These are phyloP conservation scores for Peromyscus eremicus DNA, from an alignment of 2,797 vertebrate species.

Conservation along the genomic window DNA sequence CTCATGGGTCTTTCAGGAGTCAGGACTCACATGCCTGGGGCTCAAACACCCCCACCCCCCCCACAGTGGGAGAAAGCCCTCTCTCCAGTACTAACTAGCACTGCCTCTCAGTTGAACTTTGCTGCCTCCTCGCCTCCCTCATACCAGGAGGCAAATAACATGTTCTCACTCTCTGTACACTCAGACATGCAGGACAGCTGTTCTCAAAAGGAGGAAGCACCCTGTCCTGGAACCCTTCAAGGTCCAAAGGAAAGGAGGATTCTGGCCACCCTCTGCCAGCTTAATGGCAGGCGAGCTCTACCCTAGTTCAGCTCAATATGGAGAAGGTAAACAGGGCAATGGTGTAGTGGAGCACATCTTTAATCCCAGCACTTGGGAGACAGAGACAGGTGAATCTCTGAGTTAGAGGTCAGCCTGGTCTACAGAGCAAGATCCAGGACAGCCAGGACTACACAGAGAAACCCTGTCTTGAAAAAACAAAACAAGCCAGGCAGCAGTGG, in stretches of 20 bases:
- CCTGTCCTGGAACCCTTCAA: too few species aligned
- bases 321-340: neutral
- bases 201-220: neutral
- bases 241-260: neutral
- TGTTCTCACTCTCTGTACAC: rapidly evolving
- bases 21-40: neutral
- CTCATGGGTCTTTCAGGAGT: neutral
- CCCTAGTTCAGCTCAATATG: neutral
- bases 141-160: neutral
- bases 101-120: neutral
- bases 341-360: neutral
- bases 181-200: too few species aligned
- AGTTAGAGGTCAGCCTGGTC: neutral
- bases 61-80: neutral
- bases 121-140: neutral
- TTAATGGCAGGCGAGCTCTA: neutral
- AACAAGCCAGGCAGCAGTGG: too few species aligned
- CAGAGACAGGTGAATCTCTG: neutral
- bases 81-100: neutral
- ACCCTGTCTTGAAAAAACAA: neutral
- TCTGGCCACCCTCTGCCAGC: neutral
- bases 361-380: neutral
- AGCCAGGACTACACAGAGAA: neutral
- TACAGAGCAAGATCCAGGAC: neutral
- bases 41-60: neutral